Evolutionary conservation across 2,888 invertebrate genomes (phyloP).

Genomic region (Tipula vernalis): DNA sequence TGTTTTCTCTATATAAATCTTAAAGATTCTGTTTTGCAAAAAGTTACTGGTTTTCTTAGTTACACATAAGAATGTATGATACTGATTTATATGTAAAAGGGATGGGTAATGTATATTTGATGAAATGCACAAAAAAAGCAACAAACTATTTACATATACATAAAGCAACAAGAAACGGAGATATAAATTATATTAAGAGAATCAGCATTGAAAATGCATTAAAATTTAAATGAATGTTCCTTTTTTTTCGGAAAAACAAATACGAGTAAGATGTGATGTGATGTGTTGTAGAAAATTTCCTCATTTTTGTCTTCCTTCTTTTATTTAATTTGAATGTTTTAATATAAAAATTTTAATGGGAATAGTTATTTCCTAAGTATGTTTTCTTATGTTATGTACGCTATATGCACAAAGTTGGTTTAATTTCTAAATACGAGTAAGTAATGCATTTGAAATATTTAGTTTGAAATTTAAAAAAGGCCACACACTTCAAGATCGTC

Average conservation of each 20-base stretch:
- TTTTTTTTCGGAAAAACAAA: not conserved
- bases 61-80: not conserved
- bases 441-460: too few species aligned
- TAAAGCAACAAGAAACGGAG: not conserved
- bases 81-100: not conserved
- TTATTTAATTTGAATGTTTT: not conserved
- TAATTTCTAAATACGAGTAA: not conserved
- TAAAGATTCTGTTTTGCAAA: not conserved
- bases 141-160: not conserved
- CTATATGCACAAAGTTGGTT: not conserved
- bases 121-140: not conserved
- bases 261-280: not conserved
- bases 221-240: not conserved
- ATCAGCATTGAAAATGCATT: not conserved
- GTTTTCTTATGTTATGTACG: too few species aligned
- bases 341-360: not conserved
- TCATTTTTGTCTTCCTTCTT: not conserved
- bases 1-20: not conserved
- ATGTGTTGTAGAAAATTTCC: not conserved
- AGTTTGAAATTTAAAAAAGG: too few species aligned
- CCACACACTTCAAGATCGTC: too few species aligned
- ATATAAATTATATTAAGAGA: not conserved
- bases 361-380: not conserved
- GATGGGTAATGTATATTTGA: not conserved
- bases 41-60: not conserved